These are phyloP conservation scores for Abrostola triplasia DNA, from an alignment of 2,888 invertebrate genomes.

Conservation along the genomic window DNA sequence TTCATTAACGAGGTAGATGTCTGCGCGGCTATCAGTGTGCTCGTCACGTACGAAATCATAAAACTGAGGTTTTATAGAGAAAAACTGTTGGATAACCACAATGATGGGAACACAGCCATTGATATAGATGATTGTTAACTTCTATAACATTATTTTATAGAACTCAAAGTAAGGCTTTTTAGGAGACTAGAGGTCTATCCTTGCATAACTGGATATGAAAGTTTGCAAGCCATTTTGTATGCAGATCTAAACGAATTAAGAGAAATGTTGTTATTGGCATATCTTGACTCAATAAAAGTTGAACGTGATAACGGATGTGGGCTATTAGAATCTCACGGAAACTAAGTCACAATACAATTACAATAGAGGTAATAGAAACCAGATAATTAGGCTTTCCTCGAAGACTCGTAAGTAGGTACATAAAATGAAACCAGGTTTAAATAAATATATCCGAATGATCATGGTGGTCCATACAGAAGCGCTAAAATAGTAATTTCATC, in stretches of 20 bases:
- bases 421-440: neutral
- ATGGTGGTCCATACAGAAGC: no score
- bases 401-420: neutral
- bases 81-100: constrained; percentile 58
- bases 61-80: constrained; percentile 46
- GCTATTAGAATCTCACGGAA: neutral
- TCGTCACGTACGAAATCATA: constrained; percentile 55
- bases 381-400: neutral
- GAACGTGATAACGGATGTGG: neutral
- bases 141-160: neutral
- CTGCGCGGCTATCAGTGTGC: constrained; percentile 46
- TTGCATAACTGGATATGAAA: constrained; percentile 29
- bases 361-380: neutral
- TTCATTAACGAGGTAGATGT: constrained; percentile 47
- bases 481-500: no score
- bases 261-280: constrained; percentile 32
- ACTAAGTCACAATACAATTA: neutral
- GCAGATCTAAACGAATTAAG: constrained; percentile 33
- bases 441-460: neutral
- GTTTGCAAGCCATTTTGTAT: constrained; percentile 16
- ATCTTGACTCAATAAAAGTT: neutral
- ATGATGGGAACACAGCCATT: constrained; percentile 26
- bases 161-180: neutral
- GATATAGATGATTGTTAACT: constrained; percentile 4
- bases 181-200: neutral